phyloP scores from a whole-genome alignment of 1,140 invertebrate species.

The Papilio machaon region DNA sequence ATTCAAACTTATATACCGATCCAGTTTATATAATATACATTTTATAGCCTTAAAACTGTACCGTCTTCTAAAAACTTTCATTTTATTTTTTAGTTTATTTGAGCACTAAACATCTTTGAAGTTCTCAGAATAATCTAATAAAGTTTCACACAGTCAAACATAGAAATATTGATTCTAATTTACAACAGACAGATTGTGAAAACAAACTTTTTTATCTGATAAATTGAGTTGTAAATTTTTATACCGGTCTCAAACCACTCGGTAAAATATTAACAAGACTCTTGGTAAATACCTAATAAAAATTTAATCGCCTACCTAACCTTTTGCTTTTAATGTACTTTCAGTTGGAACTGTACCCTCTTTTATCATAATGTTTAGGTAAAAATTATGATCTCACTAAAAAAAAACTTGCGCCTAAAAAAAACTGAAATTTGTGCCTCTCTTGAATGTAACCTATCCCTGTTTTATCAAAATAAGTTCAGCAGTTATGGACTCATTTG shows the following conservation, averaged over 20 bases:
- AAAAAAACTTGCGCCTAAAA: no score
- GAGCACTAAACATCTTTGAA: no score
- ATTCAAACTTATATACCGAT: no score
- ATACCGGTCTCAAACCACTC: not conserved
- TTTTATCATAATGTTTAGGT: not conserved
- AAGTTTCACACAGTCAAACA: not conserved
- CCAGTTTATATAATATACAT: no score
- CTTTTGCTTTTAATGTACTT: not conserved
- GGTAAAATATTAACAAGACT: conserved; percentile 34
- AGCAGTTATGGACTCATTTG: no score
- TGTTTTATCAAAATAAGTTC: no score
- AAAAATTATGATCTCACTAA: not conserved
- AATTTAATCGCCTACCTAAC: conserved; percentile 16
- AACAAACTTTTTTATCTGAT: conserved; percentile 23
- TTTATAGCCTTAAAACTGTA: no score
- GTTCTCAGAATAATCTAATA: not conserved
- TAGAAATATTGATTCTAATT: not conserved
- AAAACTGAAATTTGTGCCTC: no score
- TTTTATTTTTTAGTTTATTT: no score
- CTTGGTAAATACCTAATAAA: conserved; percentile 21
- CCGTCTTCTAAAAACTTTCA: no score
- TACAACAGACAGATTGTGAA: not conserved
- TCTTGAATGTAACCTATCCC: no score
- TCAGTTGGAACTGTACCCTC: not conserved
- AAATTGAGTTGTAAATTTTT: conserved; percentile 27